Evolutionary conservation across 2,888 invertebrate genomes (phyloP), one percentile per base, ranked within the genome.

Genomic region (Ceramica pisi): DNA sequence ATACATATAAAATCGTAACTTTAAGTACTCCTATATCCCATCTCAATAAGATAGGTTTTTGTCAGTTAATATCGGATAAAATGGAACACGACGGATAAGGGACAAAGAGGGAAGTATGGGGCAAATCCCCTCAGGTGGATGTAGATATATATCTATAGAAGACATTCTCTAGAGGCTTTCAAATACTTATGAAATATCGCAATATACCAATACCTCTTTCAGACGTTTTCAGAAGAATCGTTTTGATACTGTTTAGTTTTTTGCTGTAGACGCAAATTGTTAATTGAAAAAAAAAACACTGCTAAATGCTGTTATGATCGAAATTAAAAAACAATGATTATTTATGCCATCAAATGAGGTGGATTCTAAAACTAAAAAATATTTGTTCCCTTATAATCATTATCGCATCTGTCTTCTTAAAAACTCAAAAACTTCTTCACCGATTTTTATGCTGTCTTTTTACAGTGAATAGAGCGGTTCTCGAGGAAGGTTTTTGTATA

Each of bases 41-140:
- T 21, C 55, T 26, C 44, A 68, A 65, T 71, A 71, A 59, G 57
- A 61, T 48, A 26, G 61, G 10, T 31, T 63, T 64, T 62, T 65
- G 50, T 50, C 67, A 26, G 61, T 59, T 70, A 74, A 81, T 72
- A 59, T 75, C 55, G 50, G 55, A 57, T 62, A 63, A 69, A 71
- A 71, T 68, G 38, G 41, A 69, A 70, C 51, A 46, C 53, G 46
- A 23, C 14, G 38, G 67, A 62, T 57, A 48, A 35, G 19, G 55
- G 55, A 80, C 67, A 82, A 66, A 62, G 48, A 67, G 23, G 64
- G 44, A 35, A 56, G 35, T 35, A 48, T 23, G 35, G 31, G 38
- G 50, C 26, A 61, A 78, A 70, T 61, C 63, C 65, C 48, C 50
- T 23, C 41, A 83, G 60, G 73, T 67, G 59, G 21, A 57, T 61